Evolutionary conservation across 1,140 invertebrate species (phyloP).

Genomic region (Hyphantria cunea): DNA sequence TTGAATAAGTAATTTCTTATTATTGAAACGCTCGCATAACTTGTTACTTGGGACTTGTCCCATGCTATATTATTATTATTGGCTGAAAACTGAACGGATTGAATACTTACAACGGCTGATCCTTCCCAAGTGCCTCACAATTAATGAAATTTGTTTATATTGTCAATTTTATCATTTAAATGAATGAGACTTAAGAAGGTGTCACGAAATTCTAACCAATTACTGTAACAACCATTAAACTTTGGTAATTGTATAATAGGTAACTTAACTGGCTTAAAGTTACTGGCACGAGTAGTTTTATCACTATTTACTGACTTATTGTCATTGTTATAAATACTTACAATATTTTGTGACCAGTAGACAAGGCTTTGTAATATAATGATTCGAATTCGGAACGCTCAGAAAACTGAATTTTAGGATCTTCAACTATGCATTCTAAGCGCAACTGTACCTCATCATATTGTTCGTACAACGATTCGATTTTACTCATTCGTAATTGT

Average conservation of each 20-base stretch:
- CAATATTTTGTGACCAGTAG: background rate
- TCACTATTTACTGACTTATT: background rate
- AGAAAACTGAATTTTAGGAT: background rate
- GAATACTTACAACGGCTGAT: slow-evolving; percentile 10
- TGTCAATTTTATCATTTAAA: slow-evolving; percentile 3
- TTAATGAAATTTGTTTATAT: slow-evolving; percentile 15
- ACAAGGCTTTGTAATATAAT: background rate
- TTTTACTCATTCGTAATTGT: slow-evolving; percentile 4
- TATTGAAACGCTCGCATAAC: slow-evolving; percentile 10
- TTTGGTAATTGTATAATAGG: slow-evolving; percentile 6
- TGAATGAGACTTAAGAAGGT: slow-evolving; percentile 10
- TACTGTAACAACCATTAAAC: slow-evolving; percentile 1
- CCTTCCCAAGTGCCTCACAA: slow-evolving; percentile 8
- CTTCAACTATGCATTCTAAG: background rate
- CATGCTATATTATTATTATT: slow-evolving; percentile 10
- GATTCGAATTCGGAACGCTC: slow-evolving; percentile 5
- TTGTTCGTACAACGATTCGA: too few species aligned
- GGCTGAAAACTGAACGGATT: slow-evolving; percentile 4
- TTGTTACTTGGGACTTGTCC: too few species aligned
- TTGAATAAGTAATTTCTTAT: slow-evolving; percentile 4
- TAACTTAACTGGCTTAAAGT: slow-evolving; percentile 4
- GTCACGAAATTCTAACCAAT: slow-evolving; percentile 11
- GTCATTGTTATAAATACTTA: background rate
- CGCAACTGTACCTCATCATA: slow-evolving; percentile 1
- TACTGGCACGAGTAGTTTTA: background rate